Evolutionary conservation across 2,888 invertebrate genomes (phyloP).

Genomic region (Epistrophe eligans): DNA sequence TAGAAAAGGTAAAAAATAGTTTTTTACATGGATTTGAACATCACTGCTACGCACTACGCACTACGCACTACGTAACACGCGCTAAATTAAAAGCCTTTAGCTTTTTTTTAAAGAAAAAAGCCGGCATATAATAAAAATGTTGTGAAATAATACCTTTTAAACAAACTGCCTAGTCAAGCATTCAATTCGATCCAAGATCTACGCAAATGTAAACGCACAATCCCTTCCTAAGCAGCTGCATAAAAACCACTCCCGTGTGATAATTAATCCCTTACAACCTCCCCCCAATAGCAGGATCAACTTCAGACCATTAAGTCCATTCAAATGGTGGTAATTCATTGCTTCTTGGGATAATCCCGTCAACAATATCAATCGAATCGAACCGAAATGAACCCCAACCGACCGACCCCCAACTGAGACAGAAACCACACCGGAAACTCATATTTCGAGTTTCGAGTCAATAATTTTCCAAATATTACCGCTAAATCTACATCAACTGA

Average conservation of each 20-base stretch:
- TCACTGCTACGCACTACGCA: no score
- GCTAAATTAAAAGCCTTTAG: no score
- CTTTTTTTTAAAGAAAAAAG: no score
- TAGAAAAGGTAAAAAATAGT: no score
- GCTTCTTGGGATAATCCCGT: slow-evolving; percentile 7
- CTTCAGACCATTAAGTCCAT: background rate
- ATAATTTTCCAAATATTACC: slow-evolving; percentile 30
- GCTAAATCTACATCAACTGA: slow-evolving; percentile 48
- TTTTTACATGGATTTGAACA: no score
- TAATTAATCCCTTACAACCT: background rate
- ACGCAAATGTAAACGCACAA: background rate
- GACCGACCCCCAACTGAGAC: slow-evolving; percentile 32
- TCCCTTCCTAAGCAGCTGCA: background rate
- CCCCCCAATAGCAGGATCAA: background rate
- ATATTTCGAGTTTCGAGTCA: slow-evolving; percentile 45
- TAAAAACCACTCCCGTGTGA: background rate
- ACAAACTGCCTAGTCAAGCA: background rate
- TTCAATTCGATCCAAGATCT: background rate
- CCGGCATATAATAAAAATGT: no score
- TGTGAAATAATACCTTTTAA: no score
- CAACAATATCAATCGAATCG: background rate
- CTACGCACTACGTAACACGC: no score
- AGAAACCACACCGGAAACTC: slow-evolving; percentile 52
- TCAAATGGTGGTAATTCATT: background rate
- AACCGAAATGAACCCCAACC: background rate